Evolutionary conservation across 1,140 invertebrate genomes (phyloP).

Genomic region (Bombus difficillimus): DNA sequence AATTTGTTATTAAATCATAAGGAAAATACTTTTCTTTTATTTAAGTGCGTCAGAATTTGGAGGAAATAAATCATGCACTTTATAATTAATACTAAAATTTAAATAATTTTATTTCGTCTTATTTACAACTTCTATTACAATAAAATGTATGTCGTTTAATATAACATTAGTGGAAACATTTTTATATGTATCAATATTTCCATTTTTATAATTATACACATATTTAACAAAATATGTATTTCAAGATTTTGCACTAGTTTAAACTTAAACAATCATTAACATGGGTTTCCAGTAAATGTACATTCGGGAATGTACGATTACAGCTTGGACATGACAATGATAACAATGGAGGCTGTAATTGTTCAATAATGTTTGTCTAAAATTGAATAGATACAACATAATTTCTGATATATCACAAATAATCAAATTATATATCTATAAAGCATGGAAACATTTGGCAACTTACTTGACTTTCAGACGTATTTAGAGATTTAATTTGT

Average conservation of each 20-base stretch:
- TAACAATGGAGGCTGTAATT: background rate
- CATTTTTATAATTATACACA: background rate
- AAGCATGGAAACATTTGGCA: background rate
- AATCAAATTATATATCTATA: background rate
- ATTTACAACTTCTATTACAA: slow-evolving; percentile 3
- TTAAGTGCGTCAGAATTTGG: background rate
- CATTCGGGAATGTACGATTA: background rate
- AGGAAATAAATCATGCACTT: background rate
- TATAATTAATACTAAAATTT: background rate
- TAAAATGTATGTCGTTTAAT: background rate
- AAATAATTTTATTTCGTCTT: slow-evolving; percentile 13
- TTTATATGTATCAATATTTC: background rate
- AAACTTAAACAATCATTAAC: background rate
- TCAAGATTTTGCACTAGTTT: background rate
- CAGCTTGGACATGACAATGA: background rate
- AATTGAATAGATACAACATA: background rate
- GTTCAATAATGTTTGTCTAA: background rate
- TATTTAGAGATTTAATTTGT: background rate
- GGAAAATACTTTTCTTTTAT: background rate
- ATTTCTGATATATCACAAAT: background rate
- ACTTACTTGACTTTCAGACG: slow-evolving; percentile 4
- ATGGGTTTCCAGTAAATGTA: background rate
- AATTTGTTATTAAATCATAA: background rate
- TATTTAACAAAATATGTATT: background rate
- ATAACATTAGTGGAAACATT: background rate